Percentiles rank a stretch among this genome's conserved stretches.
These are phyloP conservation scores for Euleptes europaea DNA, from an alignment of 2,113 vertebrate genomes.

Conservation along the genomic window DNA sequence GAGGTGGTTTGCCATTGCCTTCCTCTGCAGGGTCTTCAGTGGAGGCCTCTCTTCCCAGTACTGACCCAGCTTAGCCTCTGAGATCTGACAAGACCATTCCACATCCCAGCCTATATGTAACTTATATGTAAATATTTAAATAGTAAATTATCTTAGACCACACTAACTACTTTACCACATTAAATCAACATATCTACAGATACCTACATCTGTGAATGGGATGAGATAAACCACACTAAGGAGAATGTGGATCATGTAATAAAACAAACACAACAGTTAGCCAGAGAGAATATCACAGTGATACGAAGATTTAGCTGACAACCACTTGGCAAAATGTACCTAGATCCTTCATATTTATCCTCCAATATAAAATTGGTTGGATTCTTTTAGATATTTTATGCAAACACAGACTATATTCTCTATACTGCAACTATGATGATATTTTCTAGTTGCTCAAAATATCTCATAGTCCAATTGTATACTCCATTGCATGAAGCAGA, in stretches of 20 bases:
- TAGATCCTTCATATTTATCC: background rate
- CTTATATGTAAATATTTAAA: background rate
- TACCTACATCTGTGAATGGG: background rate
- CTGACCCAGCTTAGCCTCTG: no score
- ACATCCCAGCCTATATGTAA: no score
- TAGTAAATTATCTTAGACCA: background rate
- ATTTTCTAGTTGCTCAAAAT: no score
- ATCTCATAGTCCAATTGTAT: no score
- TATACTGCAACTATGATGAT: no score
- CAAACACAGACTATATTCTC: background rate
- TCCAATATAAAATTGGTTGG: background rate
- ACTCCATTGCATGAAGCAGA: no score
- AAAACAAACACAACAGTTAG: background rate
- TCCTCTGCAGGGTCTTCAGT: no score
- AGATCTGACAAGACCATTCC: no score
- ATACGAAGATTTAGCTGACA: background rate
- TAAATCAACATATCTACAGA: accelerated
- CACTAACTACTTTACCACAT: no score
- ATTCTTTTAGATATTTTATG: background rate
- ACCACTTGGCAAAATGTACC: background rate
- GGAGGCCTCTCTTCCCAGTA: no score
- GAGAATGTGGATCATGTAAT: background rate
- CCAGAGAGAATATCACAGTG: background rate
- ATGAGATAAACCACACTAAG: constrained; percentile 7
- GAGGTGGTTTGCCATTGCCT: no score